Percentiles rank a stretch among this genome's conserved stretches.
Evolutionary conservation across 2,888 invertebrate species (phyloP).

Genomic region (Ichneumoninae sp.): DNA sequence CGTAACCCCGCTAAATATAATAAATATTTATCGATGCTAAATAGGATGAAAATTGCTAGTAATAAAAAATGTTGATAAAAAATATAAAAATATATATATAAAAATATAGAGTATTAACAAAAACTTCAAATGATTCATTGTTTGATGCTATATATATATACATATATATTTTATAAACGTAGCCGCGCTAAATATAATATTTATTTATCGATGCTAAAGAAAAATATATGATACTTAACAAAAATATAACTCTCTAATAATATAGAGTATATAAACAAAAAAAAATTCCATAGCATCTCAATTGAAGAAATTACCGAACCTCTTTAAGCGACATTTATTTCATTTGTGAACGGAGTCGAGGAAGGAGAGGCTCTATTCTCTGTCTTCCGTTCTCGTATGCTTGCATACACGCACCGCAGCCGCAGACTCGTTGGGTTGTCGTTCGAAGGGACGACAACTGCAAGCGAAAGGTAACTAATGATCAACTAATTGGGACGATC

Average conservation of each 20-base stretch:
- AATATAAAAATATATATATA: no score
- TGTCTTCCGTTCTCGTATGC: slow-evolving; percentile 9
- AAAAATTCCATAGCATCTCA: not conserved
- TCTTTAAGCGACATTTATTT: not conserved
- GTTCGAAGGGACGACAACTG: slow-evolving; percentile 57
- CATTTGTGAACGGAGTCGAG: not conserved
- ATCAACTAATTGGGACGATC: slow-evolving; percentile 78
- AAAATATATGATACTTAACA: not conserved
- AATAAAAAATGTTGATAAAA: no score
- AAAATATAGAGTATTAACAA: no score
- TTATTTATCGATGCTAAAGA: not conserved
- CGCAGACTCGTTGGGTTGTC: slow-evolving; percentile 45
- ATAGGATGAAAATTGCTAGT: no score
- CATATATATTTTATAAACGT: not conserved
- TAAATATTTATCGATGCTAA: no score
- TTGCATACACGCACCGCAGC: not conserved
- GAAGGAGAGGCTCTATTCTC: not conserved
- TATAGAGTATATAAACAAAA: not conserved
- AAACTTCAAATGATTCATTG: not conserved
- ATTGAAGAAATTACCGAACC: no score
- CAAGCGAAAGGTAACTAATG: slow-evolving; percentile 62
- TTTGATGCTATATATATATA: not conserved
- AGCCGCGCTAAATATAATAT: no score
- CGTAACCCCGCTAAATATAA: no score
- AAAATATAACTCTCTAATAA: not conserved